Base-by-base conservation (phyloP, 2,888 invertebrate genomes). In the Smittia sp. region DNA sequence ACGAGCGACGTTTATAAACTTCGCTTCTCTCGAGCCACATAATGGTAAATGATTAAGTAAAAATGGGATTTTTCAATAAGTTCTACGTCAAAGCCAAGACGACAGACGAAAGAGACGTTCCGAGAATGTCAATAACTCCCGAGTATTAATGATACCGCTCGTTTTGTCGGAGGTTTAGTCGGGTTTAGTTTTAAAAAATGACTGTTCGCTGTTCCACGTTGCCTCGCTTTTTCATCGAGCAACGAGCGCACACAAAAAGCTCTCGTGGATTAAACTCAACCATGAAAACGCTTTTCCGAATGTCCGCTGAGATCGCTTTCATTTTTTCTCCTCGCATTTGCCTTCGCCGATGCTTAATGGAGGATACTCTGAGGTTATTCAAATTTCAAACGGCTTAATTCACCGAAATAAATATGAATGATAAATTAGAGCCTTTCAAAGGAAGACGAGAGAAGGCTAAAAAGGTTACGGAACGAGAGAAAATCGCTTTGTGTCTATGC, bases 181-280 rank as follows among this genome's bases (percentile, higher is more conserved):
- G 63, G 63, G 7, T 63, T 63, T 63, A 63, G 25, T 63, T 63
- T 58, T 63, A 63, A 63, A 63, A 63, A 63, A 63, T 63, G 63
- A 63, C 15, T 63, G 4, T 1, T 25, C 15, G 24, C 22, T 24
- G 1, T 13, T 58, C 18, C 18, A 58, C 58, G 58, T 58, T 22
- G 15, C 46, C 15, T 46, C 46, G 13, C 46, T 46, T 46, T 15
- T 46, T 46, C 46, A 32, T 3, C 32, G 32, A 32, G 4, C 9
- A 32, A 32, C 32, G 32, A 32, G 32, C 9, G 9, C n/a, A 46
- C 2, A 46, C 3, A 46, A 18, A 46, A 46, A 46, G 18, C 18
- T 58, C 20, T 58, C 58, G 15, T 58, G 18, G 58, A 20, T 58
- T 58, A 22, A 20, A 58, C 22, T n/a, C n/a, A 46, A 46, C 46